Evolutionary conservation across 2,797 vertebrate species (phyloP).

Genomic region (Ctenochaetus hawaiiensis): DNA sequence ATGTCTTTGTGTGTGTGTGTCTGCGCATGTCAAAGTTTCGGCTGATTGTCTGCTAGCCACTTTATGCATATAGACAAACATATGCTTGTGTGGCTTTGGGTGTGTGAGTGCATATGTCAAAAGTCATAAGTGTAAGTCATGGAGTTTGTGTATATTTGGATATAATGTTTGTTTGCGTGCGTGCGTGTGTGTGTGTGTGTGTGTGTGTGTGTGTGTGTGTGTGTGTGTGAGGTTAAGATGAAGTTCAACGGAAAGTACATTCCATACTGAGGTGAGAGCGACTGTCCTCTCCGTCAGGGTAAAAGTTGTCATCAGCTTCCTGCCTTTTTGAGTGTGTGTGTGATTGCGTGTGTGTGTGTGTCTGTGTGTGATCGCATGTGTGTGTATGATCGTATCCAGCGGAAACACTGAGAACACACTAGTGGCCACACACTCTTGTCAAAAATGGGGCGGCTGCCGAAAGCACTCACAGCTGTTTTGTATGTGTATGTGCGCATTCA

Average conservation of each 20-base stretch:
- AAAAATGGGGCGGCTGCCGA: conserved; percentile 50
- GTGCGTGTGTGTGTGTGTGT: not conserved
- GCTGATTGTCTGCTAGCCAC: not conserved
- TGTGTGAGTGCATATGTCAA: conserved; percentile 12
- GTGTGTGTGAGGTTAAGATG: conserved; percentile 9
- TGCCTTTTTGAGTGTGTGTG: conserved; percentile 19
- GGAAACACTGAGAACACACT: conserved; percentile 47
- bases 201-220: no score
- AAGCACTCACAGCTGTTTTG: conserved; percentile 59
- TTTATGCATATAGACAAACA: not conserved
- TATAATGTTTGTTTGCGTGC: no score
- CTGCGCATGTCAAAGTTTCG: not conserved
- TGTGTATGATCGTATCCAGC: not conserved
- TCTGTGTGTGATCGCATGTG: conserved; percentile 2
- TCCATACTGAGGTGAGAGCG: conserved; percentile 58
- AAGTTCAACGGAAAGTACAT: conserved; percentile 51
- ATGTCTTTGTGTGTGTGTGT: not conserved
- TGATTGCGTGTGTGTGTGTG: not conserved
- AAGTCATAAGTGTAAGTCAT: conserved; percentile 11
- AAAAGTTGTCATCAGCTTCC: conserved; percentile 52
- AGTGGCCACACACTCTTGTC: conserved; percentile 44
- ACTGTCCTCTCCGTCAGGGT: conserved; percentile 31
- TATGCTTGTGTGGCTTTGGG: not conserved
- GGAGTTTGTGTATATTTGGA: not conserved
- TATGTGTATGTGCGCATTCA: conserved; percentile 42